phyloP scores from a whole-genome alignment of 2,888 invertebrate species.

The Lasioglossum oenotherae region DNA sequence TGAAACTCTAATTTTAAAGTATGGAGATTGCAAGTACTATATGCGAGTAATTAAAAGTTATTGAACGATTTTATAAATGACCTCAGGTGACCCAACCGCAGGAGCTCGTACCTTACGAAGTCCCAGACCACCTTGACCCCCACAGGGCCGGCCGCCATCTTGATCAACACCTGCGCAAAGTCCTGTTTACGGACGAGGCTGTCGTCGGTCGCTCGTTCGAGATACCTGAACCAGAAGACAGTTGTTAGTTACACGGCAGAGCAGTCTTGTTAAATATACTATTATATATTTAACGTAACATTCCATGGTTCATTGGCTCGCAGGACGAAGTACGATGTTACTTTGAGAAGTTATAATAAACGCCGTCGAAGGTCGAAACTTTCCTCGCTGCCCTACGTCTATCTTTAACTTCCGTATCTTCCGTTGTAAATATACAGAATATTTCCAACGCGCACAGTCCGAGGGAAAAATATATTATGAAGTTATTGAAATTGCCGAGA shows the following conservation, averaged over 20 bases:
- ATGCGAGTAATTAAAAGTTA: not conserved
- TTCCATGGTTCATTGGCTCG: not conserved
- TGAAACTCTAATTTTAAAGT: no score
- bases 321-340: not conserved
- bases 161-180: conserved; percentile 62
- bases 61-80: not conserved
- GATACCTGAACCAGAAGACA: conserved; percentile 47
- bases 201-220: conserved; percentile 61
- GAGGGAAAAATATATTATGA: not conserved
- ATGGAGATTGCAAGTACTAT: no score
- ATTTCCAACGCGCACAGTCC: not conserved
- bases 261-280: not conserved
- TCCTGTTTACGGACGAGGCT: conserved; percentile 67
- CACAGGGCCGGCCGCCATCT: conserved; percentile 63
- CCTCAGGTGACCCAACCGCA: not conserved
- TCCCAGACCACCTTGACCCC: conserved; percentile 67
- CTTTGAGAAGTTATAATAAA: conserved; percentile 13
- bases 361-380: not conserved
- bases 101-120: conserved; percentile 60
- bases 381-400: conserved; percentile 11
- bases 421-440: not conserved
- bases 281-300: conserved; percentile 1
- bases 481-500: not conserved
- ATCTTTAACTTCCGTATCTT: conserved; percentile 3
- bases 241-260: not conserved